Evolutionary conservation across 2,888 invertebrate genomes (phyloP), one percentile per base, ranked within the genome.

Genomic region (Netelia virgata): DNA sequence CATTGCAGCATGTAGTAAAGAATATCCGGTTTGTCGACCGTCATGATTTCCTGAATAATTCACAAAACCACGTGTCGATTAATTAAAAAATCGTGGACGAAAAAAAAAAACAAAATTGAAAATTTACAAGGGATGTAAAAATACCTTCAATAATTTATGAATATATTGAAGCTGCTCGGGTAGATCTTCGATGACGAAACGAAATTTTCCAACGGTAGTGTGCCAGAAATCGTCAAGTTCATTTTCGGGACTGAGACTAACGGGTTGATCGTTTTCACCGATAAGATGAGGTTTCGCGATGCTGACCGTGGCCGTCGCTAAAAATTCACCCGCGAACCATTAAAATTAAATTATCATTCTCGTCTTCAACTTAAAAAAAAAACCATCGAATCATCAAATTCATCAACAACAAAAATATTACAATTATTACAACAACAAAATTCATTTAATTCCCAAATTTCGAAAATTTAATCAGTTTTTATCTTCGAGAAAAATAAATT

Each of bases 121-220:
- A 75, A 3, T 9, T 84, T 76, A 36, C 66, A 10, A 50, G 16
- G 66, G 47, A 36, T 20, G 10, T 18, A 47, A 16, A 84, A 84
- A 59, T 92, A 97, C 97, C 95, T 97, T 97, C 43, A 99, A 94
- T 36, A 99, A 94, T 91, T 98, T 97, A 93, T 98, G 97, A 86
- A 99, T 97, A 86, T 99, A 97, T 94, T 99, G 99, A 86, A 99
- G 94, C 86, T 98, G 97, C 87, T 98, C 97, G 0, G 99, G 98
- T 85, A 99, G 94, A 90, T 98, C 97, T 66, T 98, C 97, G 76
- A 99, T 96, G 69, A 96, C 96, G 94, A 99, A 98, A 92, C 97
- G 97, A 93, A 98, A 98, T 92, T 98, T 97, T 36, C 98, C 99
- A 57, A 98, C 96, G 0, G 97, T 97, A 0, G 98, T 99, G 85